Evolutionary conservation across 2,113 vertebrate genomes (phyloP).

Genomic region (Oreochromis tanganicae): DNA sequence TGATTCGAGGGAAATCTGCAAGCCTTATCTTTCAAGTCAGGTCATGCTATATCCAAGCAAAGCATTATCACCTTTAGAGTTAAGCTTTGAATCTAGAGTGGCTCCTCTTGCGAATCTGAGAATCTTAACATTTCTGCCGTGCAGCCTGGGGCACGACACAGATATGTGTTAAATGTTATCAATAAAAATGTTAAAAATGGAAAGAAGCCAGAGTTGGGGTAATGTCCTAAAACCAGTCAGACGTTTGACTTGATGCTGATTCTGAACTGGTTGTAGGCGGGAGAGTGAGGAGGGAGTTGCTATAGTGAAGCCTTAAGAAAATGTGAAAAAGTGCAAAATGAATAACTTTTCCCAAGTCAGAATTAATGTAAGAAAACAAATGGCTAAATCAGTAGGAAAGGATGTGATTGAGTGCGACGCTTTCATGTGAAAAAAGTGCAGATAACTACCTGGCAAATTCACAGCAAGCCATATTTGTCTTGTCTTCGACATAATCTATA

Average conservation of each 20-base stretch:
- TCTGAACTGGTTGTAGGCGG: neutral
- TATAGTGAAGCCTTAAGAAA: neutral
- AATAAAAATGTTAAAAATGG: neutral
- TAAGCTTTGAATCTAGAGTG: neutral
- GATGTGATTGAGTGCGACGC: accelerated
- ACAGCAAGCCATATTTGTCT: neutral
- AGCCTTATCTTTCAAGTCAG: neutral
- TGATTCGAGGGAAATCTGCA: neutral
- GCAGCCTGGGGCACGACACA: neutral
- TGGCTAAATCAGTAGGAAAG: neutral
- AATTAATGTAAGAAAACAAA: neutral
- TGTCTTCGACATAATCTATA: neutral
- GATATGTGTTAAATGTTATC: neutral
- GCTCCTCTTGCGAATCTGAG: neutral
- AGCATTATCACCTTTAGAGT: neutral
- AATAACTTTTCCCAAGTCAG: neutral
- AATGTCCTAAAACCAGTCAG: neutral
- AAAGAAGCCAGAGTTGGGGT: neutral
- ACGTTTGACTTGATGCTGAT: neutral
- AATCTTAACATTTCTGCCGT: neutral
- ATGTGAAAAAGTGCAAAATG: neutral
- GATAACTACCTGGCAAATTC: neutral
- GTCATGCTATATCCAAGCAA: neutral
- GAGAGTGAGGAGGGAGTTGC: neutral
- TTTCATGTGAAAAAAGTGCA: neutral